Evolutionary conservation across 2,113 vertebrate genomes (phyloP), one percentile per base, ranked within the genome.

Genomic region (Colinus virginianus): DNA sequence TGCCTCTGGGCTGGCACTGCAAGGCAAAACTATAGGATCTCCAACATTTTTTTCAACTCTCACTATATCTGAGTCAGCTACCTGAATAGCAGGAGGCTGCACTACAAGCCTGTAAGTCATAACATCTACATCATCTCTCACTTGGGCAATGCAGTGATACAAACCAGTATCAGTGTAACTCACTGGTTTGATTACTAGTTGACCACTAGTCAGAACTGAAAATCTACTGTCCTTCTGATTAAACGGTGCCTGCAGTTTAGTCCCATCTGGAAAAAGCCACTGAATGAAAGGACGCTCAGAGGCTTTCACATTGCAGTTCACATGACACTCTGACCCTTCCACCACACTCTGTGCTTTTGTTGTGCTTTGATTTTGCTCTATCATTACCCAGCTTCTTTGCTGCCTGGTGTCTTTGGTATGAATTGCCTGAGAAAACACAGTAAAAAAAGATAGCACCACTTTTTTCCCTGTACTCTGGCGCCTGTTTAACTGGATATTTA

Each of bases 191-290:
- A 99, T 97, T 38, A 71, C 51, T 78, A 99, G 93, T 34, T 94
- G 81, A 20, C 99, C 99, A 1, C 97, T 95, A 9, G 49, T 87
- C 16, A 98, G 97, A 61, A 98, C 79, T 16, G 98, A 98, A 94
- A 99, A 79, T 26, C 96, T 97, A 49, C 97, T 94, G 25, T 97
- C 96, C 19, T 68, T 30, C 48, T 98, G 95, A 36, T 72, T 94
- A 77, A 90, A 87, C 0, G 98, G 98, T 1, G 98, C 98, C 53
- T 95, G 88, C 38, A 98, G 32, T 49, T 96, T 97, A 12, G 98
- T 97, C 22, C 98, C 98, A 30, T 98, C 97, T 7, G 99, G 98
- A 28, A 99, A 94, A 75, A 98, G 91, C 99, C 99, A 99, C 18
- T 89, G 90, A 59, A 99, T 56, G 2, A 90, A 85, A 0, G 98